These are phyloP conservation scores for Drosophila dives DNA, from an alignment of 2,888 invertebrate genomes.

Conservation along the genomic window DNA sequence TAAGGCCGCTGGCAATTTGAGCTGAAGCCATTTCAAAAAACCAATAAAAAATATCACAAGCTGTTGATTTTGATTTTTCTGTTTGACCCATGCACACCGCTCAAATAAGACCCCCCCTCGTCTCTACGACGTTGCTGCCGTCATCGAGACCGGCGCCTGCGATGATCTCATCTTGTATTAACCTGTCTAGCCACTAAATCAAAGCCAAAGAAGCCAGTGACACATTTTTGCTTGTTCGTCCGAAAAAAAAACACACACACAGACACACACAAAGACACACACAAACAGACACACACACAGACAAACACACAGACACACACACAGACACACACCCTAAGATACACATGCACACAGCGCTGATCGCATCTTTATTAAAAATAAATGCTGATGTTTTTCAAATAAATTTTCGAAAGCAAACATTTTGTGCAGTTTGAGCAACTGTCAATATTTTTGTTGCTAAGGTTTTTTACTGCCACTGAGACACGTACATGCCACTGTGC, in stretches of 20 bases:
- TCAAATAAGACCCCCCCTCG: neutral
- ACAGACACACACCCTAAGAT: constrained; percentile 14
- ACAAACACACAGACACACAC: constrained; percentile 21
- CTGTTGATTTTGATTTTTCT: constrained; percentile 33
- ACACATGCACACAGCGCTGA: constrained; percentile 50
- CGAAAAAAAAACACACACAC: constrained; percentile 43
- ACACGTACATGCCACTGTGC: constrained; percentile 32
- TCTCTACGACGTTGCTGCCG: constrained; percentile 2
- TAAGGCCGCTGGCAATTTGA: constrained; percentile 53
- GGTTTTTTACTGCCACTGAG: neutral
- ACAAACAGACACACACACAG: constrained; percentile 18
- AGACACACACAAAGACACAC: constrained; percentile 24
- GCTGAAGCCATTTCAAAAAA: constrained; percentile 24
- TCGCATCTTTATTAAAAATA: constrained; percentile 77
- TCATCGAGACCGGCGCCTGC: constrained; percentile 42
- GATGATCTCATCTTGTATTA: constrained; percentile 76
- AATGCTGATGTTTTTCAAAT: constrained; percentile 69
- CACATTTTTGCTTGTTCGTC: constrained; percentile 64
- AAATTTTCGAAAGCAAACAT: constrained; percentile 47
- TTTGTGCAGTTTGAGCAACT: constrained; percentile 42
- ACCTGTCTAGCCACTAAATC: constrained; percentile 80
- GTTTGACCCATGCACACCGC: constrained; percentile 12
- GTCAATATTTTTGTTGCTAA: constrained; percentile 1
- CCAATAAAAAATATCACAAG: constrained; percentile 10
- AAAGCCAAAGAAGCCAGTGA: constrained; percentile 76